Percentiles rank a stretch among this genome's conserved stretches.
Conservation (phyloP, 2,113 vertebrate species). For the Calyptommatus sinebrachiatus region DNA sequence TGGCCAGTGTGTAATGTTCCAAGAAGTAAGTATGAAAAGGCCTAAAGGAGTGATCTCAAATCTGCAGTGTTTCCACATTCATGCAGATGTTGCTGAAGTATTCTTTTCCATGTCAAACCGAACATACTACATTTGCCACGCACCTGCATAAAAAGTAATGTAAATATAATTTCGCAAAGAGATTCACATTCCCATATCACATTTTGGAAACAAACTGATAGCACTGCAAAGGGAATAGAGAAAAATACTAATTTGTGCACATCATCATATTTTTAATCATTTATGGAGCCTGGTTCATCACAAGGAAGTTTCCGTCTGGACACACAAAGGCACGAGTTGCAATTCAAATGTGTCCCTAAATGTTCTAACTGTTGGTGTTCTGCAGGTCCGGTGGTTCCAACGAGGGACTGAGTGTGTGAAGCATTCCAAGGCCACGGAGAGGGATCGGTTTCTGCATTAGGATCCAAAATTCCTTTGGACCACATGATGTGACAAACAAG, state of each 20-base stretch:
- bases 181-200: constrained; percentile 49
- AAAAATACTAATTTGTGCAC: constrained; percentile 44
- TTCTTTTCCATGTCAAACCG: neutral
- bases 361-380: constrained; percentile 71
- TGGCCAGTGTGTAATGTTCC: no score
- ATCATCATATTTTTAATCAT: constrained; percentile 67
- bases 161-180: neutral
- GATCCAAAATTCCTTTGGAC: constrained; percentile 48
- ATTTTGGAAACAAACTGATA: constrained; percentile 47
- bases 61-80: no score
- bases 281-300: constrained; percentile 1
- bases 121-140: neutral
- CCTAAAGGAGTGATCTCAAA: no score
- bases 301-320: neutral
- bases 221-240: constrained; percentile 50
- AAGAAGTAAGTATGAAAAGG: no score
- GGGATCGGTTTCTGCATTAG: constrained; percentile 44
- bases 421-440: constrained; percentile 57
- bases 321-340: constrained; percentile 50
- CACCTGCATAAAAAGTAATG: constrained; percentile 7
- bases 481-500: constrained; percentile 62
- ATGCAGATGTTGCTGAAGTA: no score
- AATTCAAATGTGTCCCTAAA: constrained; percentile 70
- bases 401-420: constrained; percentile 41
- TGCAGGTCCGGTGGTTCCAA: constrained; percentile 18